Conservation (phyloP, 2,797 vertebrate genomes). For the Pipistrellus pygmaeus region DNA sequence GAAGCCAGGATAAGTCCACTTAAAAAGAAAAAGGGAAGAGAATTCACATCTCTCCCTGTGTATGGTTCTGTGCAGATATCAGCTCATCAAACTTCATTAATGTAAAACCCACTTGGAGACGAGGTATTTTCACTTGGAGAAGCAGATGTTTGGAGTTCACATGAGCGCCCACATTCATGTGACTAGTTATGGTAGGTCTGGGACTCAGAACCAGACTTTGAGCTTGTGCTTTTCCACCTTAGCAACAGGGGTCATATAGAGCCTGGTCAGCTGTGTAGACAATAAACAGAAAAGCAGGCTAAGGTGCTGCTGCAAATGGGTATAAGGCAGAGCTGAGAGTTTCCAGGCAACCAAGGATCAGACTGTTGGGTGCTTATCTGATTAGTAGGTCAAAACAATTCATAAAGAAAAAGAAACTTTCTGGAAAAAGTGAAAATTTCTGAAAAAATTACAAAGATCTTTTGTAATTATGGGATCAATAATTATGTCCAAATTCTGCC, state of each 20-base stretch:
- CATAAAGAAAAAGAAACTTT: background rate
- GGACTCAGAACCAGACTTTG: background rate
- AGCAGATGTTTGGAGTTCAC: background rate
- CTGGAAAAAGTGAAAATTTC: background rate
- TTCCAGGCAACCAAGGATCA: background rate
- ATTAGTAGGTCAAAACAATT: background rate
- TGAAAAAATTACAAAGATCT: conserved; percentile 17
- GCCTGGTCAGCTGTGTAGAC: background rate
- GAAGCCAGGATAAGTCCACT: too few species aligned
- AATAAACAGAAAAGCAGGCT: background rate
- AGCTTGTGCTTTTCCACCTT: background rate
- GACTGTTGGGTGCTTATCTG: background rate
- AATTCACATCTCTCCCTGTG: background rate
- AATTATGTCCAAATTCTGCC: background rate
- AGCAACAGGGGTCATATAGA: background rate
- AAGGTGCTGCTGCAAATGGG: background rate
- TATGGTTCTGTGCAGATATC: background rate
- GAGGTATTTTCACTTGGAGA: background rate
- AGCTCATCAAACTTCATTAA: background rate
- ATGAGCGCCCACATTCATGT: too few species aligned
- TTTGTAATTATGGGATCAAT: background rate
- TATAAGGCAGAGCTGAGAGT: background rate
- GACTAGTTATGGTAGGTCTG: background rate
- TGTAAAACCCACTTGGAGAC: background rate
- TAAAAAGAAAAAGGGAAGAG: background rate